phyloP scores from a whole-genome alignment of 2,113 vertebrate species.

The Laticauda colubrina region DNA sequence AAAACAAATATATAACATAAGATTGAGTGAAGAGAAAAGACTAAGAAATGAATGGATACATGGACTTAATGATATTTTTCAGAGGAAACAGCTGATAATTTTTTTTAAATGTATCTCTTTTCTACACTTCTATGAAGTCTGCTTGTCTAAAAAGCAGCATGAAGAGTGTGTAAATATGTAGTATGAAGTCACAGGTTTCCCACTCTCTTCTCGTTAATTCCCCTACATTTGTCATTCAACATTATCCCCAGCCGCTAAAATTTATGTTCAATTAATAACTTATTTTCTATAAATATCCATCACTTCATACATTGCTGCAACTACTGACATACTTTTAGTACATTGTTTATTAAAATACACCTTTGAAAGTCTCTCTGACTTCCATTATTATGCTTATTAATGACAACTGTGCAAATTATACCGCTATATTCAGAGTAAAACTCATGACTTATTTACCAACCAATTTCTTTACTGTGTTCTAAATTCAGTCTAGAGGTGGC shows the following conservation, averaged over 20 bases:
- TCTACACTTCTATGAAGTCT: neutral
- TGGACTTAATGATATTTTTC: neutral
- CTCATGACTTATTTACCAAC: slow-evolving; percentile 79
- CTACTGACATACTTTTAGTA: neutral
- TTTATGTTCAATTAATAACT: fast-evolving
- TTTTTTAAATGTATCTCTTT: neutral
- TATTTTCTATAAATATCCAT: neutral
- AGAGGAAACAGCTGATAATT: neutral
- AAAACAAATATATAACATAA: neutral
- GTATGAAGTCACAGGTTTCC: neutral
- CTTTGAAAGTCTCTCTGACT: slow-evolving; percentile 28
- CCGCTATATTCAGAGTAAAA: slow-evolving; percentile 54
- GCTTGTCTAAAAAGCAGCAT: neutral
- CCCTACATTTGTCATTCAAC: neutral
- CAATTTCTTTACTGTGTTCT: slow-evolving; percentile 60
- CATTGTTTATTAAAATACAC: neutral
- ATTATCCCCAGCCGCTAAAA: neutral
- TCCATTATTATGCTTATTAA: slow-evolving; percentile 25
- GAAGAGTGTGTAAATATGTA: neutral
- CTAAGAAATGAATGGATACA: neutral
- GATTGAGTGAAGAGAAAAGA: neutral
- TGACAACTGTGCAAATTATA: slow-evolving; percentile 43
- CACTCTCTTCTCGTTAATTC: neutral
- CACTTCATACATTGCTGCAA: neutral
- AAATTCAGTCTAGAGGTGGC: slow-evolving; percentile 72